Evolutionary conservation across 2,888 invertebrate genomes (phyloP).

Genomic region (Coenonympha arcania): DNA sequence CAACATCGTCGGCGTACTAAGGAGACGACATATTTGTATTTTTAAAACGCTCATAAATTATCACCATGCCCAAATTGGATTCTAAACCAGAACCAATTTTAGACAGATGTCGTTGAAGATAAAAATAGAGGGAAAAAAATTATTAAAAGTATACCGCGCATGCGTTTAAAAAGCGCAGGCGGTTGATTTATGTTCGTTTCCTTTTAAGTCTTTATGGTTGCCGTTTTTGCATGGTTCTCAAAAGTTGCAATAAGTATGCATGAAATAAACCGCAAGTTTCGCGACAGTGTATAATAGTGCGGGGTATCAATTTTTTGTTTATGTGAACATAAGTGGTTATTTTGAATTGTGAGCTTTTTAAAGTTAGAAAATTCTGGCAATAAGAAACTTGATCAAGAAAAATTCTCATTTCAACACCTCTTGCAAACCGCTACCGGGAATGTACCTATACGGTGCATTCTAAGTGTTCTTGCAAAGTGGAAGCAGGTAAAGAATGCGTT

Average conservation of each 20-base stretch:
- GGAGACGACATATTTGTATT: background rate
- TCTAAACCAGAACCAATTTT: slow-evolving; percentile 37
- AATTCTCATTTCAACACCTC: no score
- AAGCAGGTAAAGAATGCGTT: no score
- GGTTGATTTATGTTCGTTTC: slow-evolving; percentile 39
- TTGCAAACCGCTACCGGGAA: no score
- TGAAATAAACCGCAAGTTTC: background rate
- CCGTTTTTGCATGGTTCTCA: slow-evolving; percentile 20
- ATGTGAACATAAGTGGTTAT: no score
- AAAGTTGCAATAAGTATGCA: background rate
- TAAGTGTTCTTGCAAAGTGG: no score
- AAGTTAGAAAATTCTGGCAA: no score
- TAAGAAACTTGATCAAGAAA: no score
- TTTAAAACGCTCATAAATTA: slow-evolving; percentile 39
- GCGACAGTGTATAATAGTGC: background rate
- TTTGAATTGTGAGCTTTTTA: no score
- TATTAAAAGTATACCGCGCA: slow-evolving; percentile 12
- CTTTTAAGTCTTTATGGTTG: slow-evolving; percentile 23
- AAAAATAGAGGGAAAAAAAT: slow-evolving; percentile 30
- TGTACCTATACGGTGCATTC: no score
- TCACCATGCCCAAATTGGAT: slow-evolving; percentile 39
- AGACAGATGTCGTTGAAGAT: slow-evolving; percentile 38
- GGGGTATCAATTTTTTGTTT: no score
- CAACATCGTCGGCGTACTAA: background rate
- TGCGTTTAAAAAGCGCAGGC: slow-evolving; percentile 11